Evolutionary conservation across 2,797 vertebrate species (phyloP).

Genomic region (Serranus cabrilla): DNA sequence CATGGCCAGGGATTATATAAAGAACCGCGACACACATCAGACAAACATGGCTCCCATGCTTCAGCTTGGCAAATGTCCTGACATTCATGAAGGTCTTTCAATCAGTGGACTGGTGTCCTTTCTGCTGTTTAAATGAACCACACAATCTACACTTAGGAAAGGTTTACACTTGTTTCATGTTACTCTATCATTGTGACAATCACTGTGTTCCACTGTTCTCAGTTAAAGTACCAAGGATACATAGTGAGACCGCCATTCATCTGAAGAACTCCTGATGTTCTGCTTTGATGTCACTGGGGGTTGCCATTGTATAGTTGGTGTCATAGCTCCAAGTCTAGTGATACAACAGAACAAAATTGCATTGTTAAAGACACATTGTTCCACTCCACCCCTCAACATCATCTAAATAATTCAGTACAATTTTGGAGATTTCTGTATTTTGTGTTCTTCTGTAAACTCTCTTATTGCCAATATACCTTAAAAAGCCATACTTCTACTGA

Average conservation of each 20-base stretch:
- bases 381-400: too few species aligned
- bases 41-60: slow-evolving; percentile 18
- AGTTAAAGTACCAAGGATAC: neutral
- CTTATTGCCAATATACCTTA: too few species aligned
- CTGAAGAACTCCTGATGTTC: neutral
- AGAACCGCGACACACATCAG: slow-evolving; percentile 46
- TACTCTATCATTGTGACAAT: neutral
- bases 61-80: slow-evolving; percentile 28
- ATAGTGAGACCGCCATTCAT: neutral
- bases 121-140: slow-evolving; percentile 8
- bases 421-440: too few species aligned
- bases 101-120: neutral
- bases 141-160: neutral
- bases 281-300: neutral
- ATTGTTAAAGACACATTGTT: too few species aligned
- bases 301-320: neutral
- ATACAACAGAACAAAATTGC: neutral
- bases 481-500: too few species aligned
- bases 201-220: neutral
- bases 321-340: neutral
- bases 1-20: slow-evolving; percentile 53
- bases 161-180: neutral
- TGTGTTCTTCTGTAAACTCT: too few species aligned
- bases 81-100: slow-evolving; percentile 16
- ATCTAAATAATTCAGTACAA: too few species aligned